Evolutionary conservation across 2,888 invertebrate species (phyloP), one percentile per base, ranked within the genome.

Genomic region (Chorisops tibialis): DNA sequence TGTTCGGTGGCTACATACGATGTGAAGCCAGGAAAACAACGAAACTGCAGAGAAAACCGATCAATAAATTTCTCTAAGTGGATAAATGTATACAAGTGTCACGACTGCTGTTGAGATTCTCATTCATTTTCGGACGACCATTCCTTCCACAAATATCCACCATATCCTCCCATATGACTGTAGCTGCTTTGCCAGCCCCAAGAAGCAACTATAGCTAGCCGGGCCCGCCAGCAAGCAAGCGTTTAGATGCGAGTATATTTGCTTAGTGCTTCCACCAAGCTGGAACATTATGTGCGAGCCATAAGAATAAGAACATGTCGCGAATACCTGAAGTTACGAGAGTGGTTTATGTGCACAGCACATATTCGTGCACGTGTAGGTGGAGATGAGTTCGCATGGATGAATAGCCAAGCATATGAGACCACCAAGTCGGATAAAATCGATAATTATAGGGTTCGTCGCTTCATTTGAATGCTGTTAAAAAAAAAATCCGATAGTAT

Each of bases 51-150:
- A 30, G 30, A 49, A 21, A 56, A 43, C 59, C 51, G 52, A 63
- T 63, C 59, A 59, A 63, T 63, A 63, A 63, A 63, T 63, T 59
- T 51, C 51, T 22, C 38, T 63, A 63, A 63, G 45, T 63, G 45
- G 59, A 59, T 47, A 52, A 59, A 59, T 63, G 51, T 59, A 63
- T 45, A 45, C 59, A 59, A 63, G 24, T 63, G 62, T 63, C 62
- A 63, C 59, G 62, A 63, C 62, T 51, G 51, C 62, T 58, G 62
- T 56, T 56, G 39, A 39, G 49, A 39, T 56, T 30, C 50, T 39
- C 56, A 18, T 41, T 14, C 16, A 14, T 41, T 16, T 16, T 16
- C 16, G 6, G 41, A 11, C 37, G 11, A 37, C n/a, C n/a, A n/a
- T 30, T 9, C 30, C 30, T 7, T 30, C 30, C 30, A 30, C 9